phyloP scores from a whole-genome alignment of 2,113 vertebrate genomes.

The Passer montanus region DNA sequence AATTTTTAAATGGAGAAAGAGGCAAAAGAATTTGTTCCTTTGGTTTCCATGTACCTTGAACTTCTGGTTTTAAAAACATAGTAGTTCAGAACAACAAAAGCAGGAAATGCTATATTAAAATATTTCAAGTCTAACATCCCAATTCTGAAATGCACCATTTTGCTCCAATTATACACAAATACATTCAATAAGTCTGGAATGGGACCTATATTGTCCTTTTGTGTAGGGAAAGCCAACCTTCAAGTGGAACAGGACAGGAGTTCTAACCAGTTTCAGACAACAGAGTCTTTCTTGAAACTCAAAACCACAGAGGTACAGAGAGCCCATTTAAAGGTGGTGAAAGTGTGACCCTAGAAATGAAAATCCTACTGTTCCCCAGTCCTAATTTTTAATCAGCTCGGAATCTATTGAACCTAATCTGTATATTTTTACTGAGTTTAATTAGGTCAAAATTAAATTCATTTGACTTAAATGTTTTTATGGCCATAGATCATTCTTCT shows the following conservation, averaged over 20 bases:
- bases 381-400: not conserved
- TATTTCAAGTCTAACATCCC: not conserved
- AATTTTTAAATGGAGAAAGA: not conserved
- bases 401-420: not conserved
- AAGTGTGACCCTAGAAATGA: not conserved
- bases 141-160: not conserved
- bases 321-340: not conserved
- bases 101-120: not conserved
- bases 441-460: not conserved
- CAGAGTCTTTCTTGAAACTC: not conserved
- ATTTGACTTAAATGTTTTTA: not conserved
- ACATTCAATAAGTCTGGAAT: not conserved
- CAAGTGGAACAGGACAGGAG: not conserved
- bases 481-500: not conserved
- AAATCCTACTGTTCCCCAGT: not conserved
- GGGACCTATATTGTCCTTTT: not conserved
- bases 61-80: not conserved
- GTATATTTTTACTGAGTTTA: not conserved
- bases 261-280: conserved; percentile 35
- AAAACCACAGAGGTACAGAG: conserved; percentile 1
- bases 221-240: not conserved
- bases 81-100: not conserved
- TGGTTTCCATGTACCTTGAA: not conserved
- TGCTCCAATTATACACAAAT: not conserved
- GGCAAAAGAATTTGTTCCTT: not conserved